A percentile compares a stretch with the other conserved stretches of the same genome.
These are phyloP conservation scores for Brachypteracias leptosomus DNA, from an alignment of 2,113 vertebrate genomes.

Conservation along the genomic window DNA sequence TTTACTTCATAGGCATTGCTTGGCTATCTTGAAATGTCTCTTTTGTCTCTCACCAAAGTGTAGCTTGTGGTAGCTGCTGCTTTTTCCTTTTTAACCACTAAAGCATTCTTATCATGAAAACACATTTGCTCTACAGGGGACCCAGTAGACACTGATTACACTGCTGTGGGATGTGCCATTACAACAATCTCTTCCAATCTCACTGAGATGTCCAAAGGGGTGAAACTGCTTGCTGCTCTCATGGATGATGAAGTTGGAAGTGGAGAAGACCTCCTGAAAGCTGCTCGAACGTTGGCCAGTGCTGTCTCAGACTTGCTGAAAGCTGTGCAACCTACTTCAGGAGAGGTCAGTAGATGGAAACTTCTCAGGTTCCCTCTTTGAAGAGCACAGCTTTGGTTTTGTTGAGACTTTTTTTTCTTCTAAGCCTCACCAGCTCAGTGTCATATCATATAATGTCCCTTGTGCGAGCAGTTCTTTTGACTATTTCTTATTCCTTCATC, in stretches of 20 bases:
- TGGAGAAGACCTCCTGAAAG: slow-evolving; percentile 93
- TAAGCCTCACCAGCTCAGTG: not conserved
- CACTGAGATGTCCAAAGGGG: slow-evolving; percentile 98
- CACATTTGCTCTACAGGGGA: slow-evolving; percentile 79
- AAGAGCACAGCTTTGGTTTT: not conserved
- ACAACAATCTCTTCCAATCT: slow-evolving; percentile 99
- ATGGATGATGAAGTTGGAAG: slow-evolving; percentile 97
- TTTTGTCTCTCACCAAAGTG: not conserved
- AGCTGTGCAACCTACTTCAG: slow-evolving; percentile 93
- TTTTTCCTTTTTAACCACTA: not conserved
- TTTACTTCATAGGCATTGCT: not conserved
- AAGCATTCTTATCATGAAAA: not conserved
- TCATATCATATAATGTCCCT: not conserved
- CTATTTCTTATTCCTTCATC: not conserved
- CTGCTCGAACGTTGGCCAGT: slow-evolving; percentile 89
- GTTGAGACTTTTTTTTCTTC: not conserved
- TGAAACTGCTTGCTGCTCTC: slow-evolving; percentile 93
- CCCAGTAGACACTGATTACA: slow-evolving; percentile 95
- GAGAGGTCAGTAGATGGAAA: slow-evolving; percentile 79
- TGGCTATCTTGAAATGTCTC: not conserved
- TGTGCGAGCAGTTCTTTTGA: not conserved
- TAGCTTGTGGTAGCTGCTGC: not conserved
- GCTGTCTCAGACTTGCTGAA: slow-evolving; percentile 95
- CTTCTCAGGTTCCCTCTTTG: not conserved
- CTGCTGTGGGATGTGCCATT: slow-evolving; percentile 97